phyloP scores from a whole-genome alignment of 2,113 vertebrate genomes.

The Chlamydotis undulata region DNA sequence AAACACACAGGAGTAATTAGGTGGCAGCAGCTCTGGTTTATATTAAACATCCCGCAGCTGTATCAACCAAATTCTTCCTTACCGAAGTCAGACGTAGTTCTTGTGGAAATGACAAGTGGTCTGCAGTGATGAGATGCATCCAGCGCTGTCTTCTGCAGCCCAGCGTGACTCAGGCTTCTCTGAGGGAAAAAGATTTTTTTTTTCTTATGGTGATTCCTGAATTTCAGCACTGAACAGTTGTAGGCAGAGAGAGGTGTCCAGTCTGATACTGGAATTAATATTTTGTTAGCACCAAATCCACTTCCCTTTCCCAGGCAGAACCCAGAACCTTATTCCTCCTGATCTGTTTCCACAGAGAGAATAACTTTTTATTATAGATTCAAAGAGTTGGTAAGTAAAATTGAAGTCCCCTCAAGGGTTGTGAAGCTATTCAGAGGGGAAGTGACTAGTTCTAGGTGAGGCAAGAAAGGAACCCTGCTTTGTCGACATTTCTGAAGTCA shows the following conservation, averaged over 20 bases:
- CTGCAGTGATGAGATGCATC: not conserved
- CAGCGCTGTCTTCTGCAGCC: not conserved
- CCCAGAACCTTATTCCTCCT: not conserved
- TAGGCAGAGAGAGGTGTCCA: not conserved
- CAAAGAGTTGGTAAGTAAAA: not conserved
- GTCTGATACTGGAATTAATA: not conserved
- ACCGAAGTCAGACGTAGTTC: not conserved
- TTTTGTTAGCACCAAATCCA: accelerated
- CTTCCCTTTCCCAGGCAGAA: not conserved
- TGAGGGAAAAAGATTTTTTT: not conserved
- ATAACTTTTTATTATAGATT: not conserved
- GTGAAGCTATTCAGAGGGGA: not conserved
- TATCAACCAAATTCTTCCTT: conserved; percentile 14
- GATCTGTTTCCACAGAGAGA: not conserved
- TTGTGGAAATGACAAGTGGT: not conserved
- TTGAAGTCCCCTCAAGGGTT: not conserved
- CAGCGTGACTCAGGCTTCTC: not conserved
- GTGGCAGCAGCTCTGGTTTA: conserved; percentile 37
- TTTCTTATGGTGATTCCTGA: not conserved
- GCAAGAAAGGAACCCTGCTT: not conserved
- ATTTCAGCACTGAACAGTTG: not conserved
- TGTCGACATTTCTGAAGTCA: not conserved
- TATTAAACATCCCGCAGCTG: conserved; percentile 50
- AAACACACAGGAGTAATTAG: conserved; percentile 36
- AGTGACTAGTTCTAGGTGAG: not conserved